Evolutionary conservation across 1,140 invertebrate genomes (phyloP).

Genomic region (Onthophagus taurus): DNA sequence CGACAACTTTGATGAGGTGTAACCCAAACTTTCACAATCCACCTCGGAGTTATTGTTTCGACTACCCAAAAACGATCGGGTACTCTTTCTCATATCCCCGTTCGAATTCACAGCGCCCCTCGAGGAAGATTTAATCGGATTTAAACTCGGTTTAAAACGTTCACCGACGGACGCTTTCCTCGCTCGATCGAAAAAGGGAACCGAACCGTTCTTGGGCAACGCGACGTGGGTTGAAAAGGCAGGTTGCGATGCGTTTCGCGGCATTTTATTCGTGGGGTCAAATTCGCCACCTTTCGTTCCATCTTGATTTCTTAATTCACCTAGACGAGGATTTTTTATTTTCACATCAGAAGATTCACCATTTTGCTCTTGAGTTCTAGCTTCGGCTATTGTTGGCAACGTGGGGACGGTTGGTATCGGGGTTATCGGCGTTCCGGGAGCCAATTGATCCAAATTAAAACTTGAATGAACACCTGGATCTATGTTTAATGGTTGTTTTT

Average conservation of each 20-base stretch:
- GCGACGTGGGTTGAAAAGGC: conserved; percentile 72
- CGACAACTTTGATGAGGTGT: conserved; percentile 41
- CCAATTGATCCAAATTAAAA: conserved; percentile 73
- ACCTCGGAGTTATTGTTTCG: conserved; percentile 51
- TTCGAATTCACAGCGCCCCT: conserved; percentile 49
- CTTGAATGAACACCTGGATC: conserved; percentile 92
- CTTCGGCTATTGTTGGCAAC: conserved; percentile 78
- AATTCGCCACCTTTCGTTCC: conserved; percentile 30
- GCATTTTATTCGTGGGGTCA: conserved; percentile 46
- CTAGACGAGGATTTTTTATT: conserved; percentile 29
- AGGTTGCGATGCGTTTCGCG: conserved; percentile 73
- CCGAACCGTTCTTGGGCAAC: conserved; percentile 77
- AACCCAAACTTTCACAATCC: conserved; percentile 31
- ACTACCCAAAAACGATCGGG: conserved; percentile 50
- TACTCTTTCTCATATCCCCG: conserved; percentile 40
- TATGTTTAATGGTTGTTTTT: conserved; percentile 78
- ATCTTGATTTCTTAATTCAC: conserved; percentile 37
- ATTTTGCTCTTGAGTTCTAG: conserved; percentile 58
- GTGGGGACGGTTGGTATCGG: conserved; percentile 71
- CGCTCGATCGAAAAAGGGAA: conserved; percentile 77
- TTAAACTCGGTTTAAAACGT: conserved; percentile 66
- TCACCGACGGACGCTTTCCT: conserved; percentile 70
- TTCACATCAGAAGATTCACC: conserved; percentile 30
- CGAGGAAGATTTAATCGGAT: conserved; percentile 61
- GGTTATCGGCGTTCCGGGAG: conserved; percentile 55